These are phyloP conservation scores for Isaurus tuberculatus DNA, from an alignment of 92 coral and sea anemone species.

Conservation along the genomic window DNA sequence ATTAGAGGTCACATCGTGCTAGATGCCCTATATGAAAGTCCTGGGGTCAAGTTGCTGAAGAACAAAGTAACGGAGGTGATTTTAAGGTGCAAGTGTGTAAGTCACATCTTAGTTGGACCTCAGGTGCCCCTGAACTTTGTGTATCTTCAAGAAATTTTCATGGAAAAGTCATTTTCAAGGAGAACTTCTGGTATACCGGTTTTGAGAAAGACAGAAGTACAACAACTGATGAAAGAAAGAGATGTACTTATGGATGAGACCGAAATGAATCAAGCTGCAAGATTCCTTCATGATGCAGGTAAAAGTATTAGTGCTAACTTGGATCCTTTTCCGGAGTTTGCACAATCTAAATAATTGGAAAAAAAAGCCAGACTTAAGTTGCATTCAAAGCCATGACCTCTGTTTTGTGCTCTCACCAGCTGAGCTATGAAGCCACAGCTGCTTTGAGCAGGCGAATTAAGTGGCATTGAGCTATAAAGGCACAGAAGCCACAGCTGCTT, in stretches of 20 bases:
- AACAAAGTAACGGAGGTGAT: constrained; percentile 76
- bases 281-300: constrained; percentile 91
- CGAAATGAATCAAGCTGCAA: constrained; percentile 90
- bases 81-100: constrained; percentile 80
- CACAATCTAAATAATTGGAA: too few relatives aligned
- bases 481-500: too few relatives aligned
- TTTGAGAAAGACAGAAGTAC: constrained; percentile 58
- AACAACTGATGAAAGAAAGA: constrained; percentile 74
- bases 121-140: constrained; percentile 85
- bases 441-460: too few relatives aligned
- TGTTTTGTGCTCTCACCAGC: too few relatives aligned
- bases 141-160: constrained; percentile 71
- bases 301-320: background rate
- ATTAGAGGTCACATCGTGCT: constrained; percentile 83
- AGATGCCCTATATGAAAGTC: constrained; percentile 75
- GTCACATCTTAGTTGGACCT: constrained; percentile 76
- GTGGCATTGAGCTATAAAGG: too few relatives aligned
- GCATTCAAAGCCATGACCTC: too few relatives aligned
- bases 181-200: constrained; percentile 50
- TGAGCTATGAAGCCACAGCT: too few relatives aligned
- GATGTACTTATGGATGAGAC: constrained; percentile 69
- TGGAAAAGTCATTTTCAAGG: constrained; percentile 32
- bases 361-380: too few relatives aligned
- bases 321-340: too few relatives aligned
- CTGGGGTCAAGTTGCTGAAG: constrained; percentile 76